Evolutionary conservation across 2,797 vertebrate genomes (phyloP), one percentile per base, ranked within the genome.

Genomic region (Clarias laeviceps): DNA sequence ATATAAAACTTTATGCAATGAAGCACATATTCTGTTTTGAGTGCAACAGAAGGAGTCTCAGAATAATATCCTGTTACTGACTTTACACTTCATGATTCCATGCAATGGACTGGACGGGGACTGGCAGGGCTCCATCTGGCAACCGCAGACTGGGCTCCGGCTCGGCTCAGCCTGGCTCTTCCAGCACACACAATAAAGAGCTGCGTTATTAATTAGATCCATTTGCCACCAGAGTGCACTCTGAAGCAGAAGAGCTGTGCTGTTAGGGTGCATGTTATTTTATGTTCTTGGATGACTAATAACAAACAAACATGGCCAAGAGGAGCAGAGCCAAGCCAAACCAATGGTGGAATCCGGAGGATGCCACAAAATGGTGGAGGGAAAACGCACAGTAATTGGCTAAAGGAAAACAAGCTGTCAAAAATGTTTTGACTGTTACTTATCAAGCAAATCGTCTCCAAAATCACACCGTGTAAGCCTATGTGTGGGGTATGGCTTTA

Each of bases 61-160:
- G 90, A 93, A 94, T 94, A 92, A 94, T 94, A 93, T 94, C 91
- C 92, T 92, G 91, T 93, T 93, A 91, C 93, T 93, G 91, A 91
- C 90, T 94, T 94, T 91, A 90, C 91, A 93, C 91, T 93, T 92
- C 91, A 92, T 93, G 91, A 93, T 90, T 93, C 90, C 91, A 90
- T 90, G 90, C 92, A 90, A 91, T 85, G 88, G 90, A 81, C 88
- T 88, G 83, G 85, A 89, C 92, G 91, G 86, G 87, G 88, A 87
- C 73, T 90, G 89, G 90, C 90, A 65, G 80, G 65, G 59, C 82
- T 92, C 93, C 91, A 93, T 92, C 89, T 94, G 92, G 91, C 88
- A 92, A 88, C 88, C 76, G 78, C 64, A 83, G 89, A 78, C 82
- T 65, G 66, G 83, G 81, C 87, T 88, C 84, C 14, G 82, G 82